These are phyloP conservation scores for Pseudorasbora parva DNA, from an alignment of 2,113 vertebrate genomes.

Conservation along the genomic window DNA sequence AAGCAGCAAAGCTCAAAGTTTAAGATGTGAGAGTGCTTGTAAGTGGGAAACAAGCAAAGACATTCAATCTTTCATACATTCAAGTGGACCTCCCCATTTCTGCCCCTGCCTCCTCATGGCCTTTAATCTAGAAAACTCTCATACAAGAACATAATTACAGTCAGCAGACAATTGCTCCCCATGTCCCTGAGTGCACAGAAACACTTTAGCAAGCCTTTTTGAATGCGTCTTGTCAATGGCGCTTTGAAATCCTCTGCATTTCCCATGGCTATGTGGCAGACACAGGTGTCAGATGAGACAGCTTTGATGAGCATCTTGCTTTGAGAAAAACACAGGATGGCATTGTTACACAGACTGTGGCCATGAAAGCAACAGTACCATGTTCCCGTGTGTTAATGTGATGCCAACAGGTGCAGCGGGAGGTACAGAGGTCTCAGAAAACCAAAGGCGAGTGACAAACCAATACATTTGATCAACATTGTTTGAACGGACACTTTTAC, in stretches of 20 bases:
- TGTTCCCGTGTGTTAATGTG: not conserved
- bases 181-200: not conserved
- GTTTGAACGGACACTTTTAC: not conserved
- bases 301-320: slow-evolving; percentile 35
- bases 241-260: slow-evolving; percentile 52
- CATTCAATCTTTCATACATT: not conserved
- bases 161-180: not conserved
- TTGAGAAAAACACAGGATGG: slow-evolving; percentile 39
- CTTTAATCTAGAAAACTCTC: not conserved
- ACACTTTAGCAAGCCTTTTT: slow-evolving; percentile 37
- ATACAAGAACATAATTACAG: slow-evolving; percentile 24
- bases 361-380: slow-evolving; percentile 35
- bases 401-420: not conserved
- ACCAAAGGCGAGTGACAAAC: not conserved
- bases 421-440: not conserved
- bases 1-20: not conserved
- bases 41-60: not conserved
- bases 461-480: not conserved
- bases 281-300: slow-evolving; percentile 50
- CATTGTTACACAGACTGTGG: slow-evolving; percentile 36
- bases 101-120: not conserved
- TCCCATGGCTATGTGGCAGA: slow-evolving; percentile 8
- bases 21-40: not conserved
- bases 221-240: slow-evolving; percentile 17
- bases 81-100: not conserved